Conservation (phyloP, 2,113 vertebrate species). For the Paralichthys olivaceus region DNA sequence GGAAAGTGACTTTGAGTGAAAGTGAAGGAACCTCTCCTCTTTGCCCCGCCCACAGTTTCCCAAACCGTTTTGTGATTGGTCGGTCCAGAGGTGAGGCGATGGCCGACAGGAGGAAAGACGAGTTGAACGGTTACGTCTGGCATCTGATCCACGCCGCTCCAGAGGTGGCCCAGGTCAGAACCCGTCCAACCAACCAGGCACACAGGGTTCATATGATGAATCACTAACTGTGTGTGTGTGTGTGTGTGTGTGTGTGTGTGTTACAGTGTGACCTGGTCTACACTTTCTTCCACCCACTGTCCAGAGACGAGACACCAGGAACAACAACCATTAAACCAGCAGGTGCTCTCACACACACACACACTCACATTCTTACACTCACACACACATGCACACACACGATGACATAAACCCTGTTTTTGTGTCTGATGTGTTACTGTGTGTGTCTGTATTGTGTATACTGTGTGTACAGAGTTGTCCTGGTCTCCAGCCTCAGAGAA, state of each 20-base stretch:
- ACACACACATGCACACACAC: not conserved
- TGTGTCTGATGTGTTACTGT: not conserved
- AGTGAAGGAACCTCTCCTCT: not conserved
- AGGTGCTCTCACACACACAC: slow-evolving; percentile 77
- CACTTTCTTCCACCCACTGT: slow-evolving; percentile 92
- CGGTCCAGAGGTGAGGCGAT: slow-evolving; percentile 90
- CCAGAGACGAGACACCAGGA: slow-evolving; percentile 87
- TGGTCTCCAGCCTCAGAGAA: slow-evolving; percentile 88
- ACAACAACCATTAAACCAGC: slow-evolving; percentile 80
- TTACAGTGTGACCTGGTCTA: slow-evolving; percentile 93
- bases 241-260: slow-evolving; percentile 8
- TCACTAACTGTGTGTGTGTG: slow-evolving; percentile 1
- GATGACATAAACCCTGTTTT: not conserved
- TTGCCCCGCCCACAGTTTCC: slow-evolving; percentile 84
- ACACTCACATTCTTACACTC: too few species aligned
- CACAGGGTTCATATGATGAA: not conserved
- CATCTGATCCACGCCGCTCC: slow-evolving; percentile 88
- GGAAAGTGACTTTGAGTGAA: too few species aligned
- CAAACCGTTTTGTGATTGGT: slow-evolving; percentile 94
- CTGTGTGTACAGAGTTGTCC: slow-evolving; percentile 79
- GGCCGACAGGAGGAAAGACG: slow-evolving; percentile 91
- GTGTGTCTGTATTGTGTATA: not conserved
- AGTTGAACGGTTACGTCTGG: slow-evolving; percentile 94
- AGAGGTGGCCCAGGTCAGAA: slow-evolving; percentile 91
- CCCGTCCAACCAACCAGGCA: not conserved